A percentile compares a stretch with the other conserved stretches of the same genome.
These are phyloP conservation scores for Leptogaster cylindrica DNA, from an alignment of 2,888 invertebrate genomes.

Conservation along the genomic window DNA sequence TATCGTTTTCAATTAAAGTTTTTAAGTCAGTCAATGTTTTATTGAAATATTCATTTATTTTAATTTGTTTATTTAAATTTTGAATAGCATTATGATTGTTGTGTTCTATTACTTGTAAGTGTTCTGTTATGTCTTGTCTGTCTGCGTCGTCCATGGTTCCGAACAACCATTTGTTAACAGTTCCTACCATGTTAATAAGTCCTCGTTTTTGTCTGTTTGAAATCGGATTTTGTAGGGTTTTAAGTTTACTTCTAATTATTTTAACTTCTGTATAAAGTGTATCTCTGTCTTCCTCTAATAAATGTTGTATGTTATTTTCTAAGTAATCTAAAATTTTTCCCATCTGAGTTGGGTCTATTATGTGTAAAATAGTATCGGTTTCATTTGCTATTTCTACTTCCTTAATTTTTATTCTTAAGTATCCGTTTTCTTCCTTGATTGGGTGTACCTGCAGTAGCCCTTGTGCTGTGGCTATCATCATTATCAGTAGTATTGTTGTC, in stretches of 20 bases:
- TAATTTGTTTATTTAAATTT: neutral
- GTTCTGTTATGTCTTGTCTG: neutral
- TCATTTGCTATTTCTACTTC: no score
- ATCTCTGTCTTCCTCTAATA: constrained; percentile 4
- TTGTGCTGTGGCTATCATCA: constrained; percentile 4
- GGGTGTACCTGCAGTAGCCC: constrained; percentile 12
- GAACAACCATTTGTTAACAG: no score
- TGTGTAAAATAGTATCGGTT: constrained; percentile 17
- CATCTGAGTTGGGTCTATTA: constrained; percentile 6
- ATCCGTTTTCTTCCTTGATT: constrained; percentile 1
- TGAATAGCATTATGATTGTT: neutral
- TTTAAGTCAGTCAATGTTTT: no score
- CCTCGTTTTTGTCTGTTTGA: constrained; percentile 11
- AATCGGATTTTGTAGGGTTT: constrained; percentile 26
- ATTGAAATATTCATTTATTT: constrained; percentile 5
- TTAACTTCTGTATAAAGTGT: constrained; percentile 1
- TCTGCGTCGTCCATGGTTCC: no score
- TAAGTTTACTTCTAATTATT: constrained; percentile 11
- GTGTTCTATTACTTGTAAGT: neutral
- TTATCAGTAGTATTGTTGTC: neutral
- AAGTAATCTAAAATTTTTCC: constrained; percentile 4
- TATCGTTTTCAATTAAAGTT: no score
- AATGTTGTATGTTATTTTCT: constrained; percentile 19
- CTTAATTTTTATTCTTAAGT: constrained; percentile 7
- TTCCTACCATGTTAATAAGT: constrained; percentile 24